Conservation (phyloP, 2,113 vertebrate species). For the Cavia aperea region DNA sequence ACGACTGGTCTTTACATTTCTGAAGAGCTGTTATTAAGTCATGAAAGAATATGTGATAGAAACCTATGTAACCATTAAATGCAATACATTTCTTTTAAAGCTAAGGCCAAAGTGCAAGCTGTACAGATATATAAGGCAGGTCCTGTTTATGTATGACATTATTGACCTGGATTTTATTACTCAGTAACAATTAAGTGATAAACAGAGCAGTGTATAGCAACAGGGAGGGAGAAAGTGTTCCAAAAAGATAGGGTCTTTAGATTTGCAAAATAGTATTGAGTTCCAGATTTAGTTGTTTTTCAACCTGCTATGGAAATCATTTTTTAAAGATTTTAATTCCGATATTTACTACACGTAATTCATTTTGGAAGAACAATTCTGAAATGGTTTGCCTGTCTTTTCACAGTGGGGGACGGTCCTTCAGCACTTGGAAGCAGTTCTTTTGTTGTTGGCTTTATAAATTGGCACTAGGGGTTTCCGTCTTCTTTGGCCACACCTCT, state of each 20-base stretch:
- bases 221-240: constrained; percentile 61
- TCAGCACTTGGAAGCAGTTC: not conserved
- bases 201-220: constrained; percentile 15
- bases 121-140: constrained; percentile 50
- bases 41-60: not conserved
- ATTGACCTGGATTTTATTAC: constrained; percentile 17
- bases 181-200: constrained; percentile 30
- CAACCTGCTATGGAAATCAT: constrained; percentile 54
- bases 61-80: not conserved
- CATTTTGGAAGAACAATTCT: not conserved
- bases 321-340: constrained; percentile 70
- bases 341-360: not conserved
- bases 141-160: constrained; percentile 15
- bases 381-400: not conserved
- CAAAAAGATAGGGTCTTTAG: constrained; percentile 60
- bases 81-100: constrained; percentile 24
- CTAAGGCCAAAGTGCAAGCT: not conserved
- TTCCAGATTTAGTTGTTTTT: constrained; percentile 62
- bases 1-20: not conserved
- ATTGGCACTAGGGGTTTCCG: not conserved
- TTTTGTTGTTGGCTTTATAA: not conserved
- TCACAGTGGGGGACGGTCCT: not conserved
- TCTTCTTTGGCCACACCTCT: not conserved
- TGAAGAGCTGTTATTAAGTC: not conserved
- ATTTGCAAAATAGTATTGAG: constrained; percentile 65